phyloP scores from a whole-genome alignment of 1,140 invertebrate species.

The Heliothis subflexa region DNA sequence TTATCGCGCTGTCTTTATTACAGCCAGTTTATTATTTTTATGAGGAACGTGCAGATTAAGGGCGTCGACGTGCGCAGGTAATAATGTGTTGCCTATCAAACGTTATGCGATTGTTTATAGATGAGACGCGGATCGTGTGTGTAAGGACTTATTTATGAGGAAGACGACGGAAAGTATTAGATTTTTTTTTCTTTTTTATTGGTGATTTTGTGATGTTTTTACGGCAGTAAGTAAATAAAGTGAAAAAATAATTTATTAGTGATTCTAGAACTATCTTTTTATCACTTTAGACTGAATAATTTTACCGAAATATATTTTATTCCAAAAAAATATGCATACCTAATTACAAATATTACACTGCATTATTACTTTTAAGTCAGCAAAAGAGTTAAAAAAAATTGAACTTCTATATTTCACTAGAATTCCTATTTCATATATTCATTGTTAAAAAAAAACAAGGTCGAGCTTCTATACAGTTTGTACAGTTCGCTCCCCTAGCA shows the following conservation, averaged over 20 bases:
- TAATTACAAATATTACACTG: no score
- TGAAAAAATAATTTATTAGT: no score
- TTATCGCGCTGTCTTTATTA: slow-evolving; percentile 27
- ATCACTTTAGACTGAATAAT: no score
- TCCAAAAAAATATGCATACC: no score
- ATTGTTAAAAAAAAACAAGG: slow-evolving; percentile 1
- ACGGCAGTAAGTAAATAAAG: no score
- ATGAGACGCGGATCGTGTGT: not conserved
- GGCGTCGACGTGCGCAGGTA: slow-evolving; percentile 37
- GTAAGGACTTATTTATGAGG: not conserved
- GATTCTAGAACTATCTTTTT: no score
- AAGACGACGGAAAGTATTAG: not conserved
- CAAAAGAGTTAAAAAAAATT: not conserved
- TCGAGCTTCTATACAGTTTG: slow-evolving; percentile 2
- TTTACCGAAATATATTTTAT: no score
- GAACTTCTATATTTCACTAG: not conserved
- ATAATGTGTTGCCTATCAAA: slow-evolving; percentile 29
- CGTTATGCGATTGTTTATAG: slow-evolving; percentile 23
- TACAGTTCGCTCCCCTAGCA: slow-evolving; percentile 8
- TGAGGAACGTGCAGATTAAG: slow-evolving; percentile 40
- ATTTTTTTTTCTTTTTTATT: not conserved
- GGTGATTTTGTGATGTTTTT: no score
- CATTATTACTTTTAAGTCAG: no score
- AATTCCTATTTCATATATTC: not conserved
- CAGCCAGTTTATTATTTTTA: slow-evolving; percentile 48